Conservation (phyloP, 2,797 vertebrate species). For the Sebastes oblongus region DNA sequence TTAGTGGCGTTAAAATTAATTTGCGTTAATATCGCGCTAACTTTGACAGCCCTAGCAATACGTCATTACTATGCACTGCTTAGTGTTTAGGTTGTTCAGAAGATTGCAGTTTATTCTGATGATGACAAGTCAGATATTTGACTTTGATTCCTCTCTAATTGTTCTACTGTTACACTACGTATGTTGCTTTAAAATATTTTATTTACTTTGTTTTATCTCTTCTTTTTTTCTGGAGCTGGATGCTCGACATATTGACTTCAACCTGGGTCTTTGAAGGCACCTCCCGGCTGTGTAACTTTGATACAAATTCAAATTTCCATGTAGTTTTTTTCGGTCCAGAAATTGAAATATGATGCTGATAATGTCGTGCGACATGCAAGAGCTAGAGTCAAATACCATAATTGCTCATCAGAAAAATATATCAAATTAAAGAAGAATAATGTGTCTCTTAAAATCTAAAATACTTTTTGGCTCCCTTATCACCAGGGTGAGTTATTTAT, state of each 20-base stretch:
- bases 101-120: not conserved
- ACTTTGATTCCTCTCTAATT: not conserved
- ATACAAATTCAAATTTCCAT: not conserved
- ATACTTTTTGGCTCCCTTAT: not conserved
- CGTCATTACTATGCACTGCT: not conserved
- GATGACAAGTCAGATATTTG: not conserved
- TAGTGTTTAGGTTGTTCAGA: not conserved
- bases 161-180: not conserved
- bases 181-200: not conserved
- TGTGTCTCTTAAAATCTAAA: not conserved
- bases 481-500: conserved; percentile 3
- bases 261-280: not conserved
- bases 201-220: too few relatives aligned
- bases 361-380: not conserved
- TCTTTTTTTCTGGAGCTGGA: not conserved
- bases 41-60: not conserved
- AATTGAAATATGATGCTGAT: not conserved
- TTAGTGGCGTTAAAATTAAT: too few relatives aligned
- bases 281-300: not conserved
- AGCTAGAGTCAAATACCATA: not conserved
- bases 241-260: not conserved
- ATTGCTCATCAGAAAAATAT: not conserved
- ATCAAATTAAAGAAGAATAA: not conserved
- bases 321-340: not conserved
- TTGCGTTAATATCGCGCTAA: too few relatives aligned